A percentile compares a stretch with the other conserved stretches of the same genome.
Evolutionary conservation across 2,797 vertebrate species (phyloP).

Genomic region (Pseudotriccus pelzelni): DNA sequence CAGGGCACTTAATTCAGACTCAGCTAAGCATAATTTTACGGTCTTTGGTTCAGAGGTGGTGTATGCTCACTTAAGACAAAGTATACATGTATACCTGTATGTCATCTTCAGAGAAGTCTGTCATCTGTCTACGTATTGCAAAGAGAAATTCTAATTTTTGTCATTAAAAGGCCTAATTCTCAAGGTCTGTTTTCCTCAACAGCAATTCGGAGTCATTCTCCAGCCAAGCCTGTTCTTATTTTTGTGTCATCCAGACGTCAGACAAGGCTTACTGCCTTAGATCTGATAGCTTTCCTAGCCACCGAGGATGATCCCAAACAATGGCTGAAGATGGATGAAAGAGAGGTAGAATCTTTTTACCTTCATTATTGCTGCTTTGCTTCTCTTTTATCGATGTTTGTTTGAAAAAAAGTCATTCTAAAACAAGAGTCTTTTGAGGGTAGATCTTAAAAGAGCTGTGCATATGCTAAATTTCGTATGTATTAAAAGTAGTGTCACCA

Average conservation of each 20-base stretch:
- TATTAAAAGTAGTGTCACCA: not conserved
- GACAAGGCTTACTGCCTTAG: conserved; percentile 93
- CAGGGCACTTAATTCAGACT: not conserved
- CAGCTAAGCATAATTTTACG: not conserved
- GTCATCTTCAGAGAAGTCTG: not conserved
- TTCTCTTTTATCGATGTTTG: not conserved
- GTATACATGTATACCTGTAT: not conserved
- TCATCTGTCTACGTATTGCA: not conserved
- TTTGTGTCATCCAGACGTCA: conserved; percentile 97
- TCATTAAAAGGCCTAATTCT: not conserved
- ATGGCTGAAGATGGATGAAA: conserved; percentile 98
- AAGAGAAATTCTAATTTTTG: not conserved
- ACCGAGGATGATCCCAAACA: conserved; percentile 97
- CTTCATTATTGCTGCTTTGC: not conserved
- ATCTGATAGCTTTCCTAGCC: conserved; percentile 94
- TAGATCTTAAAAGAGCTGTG: not conserved
- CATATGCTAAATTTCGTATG: not conserved
- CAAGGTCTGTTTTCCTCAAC: conserved; percentile 44
- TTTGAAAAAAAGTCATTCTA: not conserved
- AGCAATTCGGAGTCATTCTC: conserved; percentile 97
- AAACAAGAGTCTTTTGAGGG: not conserved
- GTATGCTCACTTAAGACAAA: not conserved
- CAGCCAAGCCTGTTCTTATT: conserved; percentile 95
- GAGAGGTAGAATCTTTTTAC: conserved; percentile 82
- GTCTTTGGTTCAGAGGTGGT: not conserved